A percentile compares a stretch with the other conserved stretches of the same genome.
Conservation (phyloP, 2,113 vertebrate genomes). For the Larimichthys crocea region DNA sequence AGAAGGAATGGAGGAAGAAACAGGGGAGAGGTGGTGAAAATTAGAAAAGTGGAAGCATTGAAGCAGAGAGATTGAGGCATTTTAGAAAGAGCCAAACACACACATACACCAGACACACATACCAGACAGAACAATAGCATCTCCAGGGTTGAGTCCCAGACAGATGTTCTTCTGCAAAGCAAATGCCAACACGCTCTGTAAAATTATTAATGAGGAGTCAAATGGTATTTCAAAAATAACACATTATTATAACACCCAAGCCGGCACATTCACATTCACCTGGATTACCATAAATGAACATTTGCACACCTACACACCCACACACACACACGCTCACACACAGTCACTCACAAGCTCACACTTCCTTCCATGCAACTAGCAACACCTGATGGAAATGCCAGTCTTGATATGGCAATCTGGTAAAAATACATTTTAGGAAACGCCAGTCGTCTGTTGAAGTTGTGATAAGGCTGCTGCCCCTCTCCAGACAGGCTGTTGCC, state of each 20-base stretch:
- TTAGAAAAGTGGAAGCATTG: conserved; percentile 59
- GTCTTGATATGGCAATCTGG: conserved; percentile 71
- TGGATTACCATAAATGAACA: conserved; percentile 29
- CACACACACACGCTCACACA: not conserved
- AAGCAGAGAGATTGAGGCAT: conserved; percentile 45
- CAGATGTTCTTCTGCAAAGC: conserved; percentile 57
- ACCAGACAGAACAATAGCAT: conserved; percentile 34
- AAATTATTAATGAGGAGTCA: conserved; percentile 60
- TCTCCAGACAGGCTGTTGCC: conserved; percentile 48
- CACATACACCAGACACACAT: conserved; percentile 8
- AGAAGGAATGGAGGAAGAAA: conserved; percentile 40
- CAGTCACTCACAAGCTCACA: not conserved
- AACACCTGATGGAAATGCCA: conserved; percentile 73
- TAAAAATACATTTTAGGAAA: conserved; percentile 70
- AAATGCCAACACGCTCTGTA: conserved; percentile 42
- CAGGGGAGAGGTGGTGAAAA: conserved; percentile 46
- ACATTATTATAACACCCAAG: conserved; percentile 20
- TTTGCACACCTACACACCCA: not conserved
- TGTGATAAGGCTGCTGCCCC: conserved; percentile 64
- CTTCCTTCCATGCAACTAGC: not conserved
- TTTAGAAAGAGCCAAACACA: conserved; percentile 29
- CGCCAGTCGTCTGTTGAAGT: conserved; percentile 53
- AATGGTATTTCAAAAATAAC: conserved; percentile 51
- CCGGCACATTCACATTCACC: conserved; percentile 16
- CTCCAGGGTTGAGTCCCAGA: conserved; percentile 46